Conservation (phyloP, 2,888 invertebrate genomes). For the Stenichneumon culpator region DNA sequence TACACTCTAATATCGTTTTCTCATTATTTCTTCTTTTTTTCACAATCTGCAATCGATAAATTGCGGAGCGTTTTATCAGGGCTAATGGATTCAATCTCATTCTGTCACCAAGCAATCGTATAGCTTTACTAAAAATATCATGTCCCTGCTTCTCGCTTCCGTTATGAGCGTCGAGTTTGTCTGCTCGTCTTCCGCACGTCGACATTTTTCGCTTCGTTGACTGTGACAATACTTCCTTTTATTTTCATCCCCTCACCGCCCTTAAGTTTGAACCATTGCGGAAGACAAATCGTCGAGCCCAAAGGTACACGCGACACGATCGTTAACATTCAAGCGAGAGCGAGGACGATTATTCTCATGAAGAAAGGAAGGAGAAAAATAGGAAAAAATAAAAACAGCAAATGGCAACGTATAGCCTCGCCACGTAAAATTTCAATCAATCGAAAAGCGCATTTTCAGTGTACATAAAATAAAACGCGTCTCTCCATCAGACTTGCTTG, state of each 20-base stretch:
- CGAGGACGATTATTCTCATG: constrained; percentile 39
- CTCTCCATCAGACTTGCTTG: constrained; percentile 1
- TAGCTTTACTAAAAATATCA: background rate
- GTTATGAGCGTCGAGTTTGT: background rate
- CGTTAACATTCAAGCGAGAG: constrained; percentile 55
- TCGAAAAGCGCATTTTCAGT: constrained; percentile 23
- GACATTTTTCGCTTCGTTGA: constrained; percentile 34
- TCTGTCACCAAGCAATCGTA: background rate
- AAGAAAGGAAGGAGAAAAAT: background rate
- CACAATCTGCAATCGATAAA: background rate
- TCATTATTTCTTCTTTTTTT: background rate
- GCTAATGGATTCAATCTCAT: background rate
- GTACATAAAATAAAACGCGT: background rate
- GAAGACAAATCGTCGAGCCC: constrained; percentile 34
- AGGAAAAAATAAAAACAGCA: background rate
- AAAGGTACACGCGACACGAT: constrained; percentile 55
- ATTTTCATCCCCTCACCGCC: constrained; percentile 10
- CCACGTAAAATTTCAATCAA: constrained; percentile 33
- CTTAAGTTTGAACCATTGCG: constrained; percentile 33
- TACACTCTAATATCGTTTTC: background rate
- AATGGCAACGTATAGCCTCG: background rate
- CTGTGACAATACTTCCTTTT: constrained; percentile 12
- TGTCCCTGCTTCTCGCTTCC: background rate
- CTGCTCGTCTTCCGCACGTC: background rate
- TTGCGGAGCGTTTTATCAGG: background rate